phyloP scores from a whole-genome alignment of 2,888 invertebrate genomes.

The Apeira syringaria region DNA sequence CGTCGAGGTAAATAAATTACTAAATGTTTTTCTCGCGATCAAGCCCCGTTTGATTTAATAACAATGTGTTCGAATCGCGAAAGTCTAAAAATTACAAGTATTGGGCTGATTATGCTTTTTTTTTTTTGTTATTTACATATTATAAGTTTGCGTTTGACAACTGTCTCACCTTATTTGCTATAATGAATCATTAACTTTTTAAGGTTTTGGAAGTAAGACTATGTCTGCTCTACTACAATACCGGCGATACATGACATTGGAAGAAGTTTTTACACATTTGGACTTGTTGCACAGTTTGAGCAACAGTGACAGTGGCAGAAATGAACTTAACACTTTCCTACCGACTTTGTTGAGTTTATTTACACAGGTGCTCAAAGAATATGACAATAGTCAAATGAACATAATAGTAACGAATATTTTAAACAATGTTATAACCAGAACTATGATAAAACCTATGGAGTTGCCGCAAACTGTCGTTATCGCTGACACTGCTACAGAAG shows the following conservation, averaged over 20 bases:
- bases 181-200: constrained; percentile 3
- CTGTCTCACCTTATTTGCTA: no score
- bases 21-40: no score
- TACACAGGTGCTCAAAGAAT: constrained; percentile 56
- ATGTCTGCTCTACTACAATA: constrained; percentile 49
- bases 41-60: no score
- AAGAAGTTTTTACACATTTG: constrained; percentile 60
- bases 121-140: no score
- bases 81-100: no score
- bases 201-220: constrained; percentile 56
- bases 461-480: constrained; percentile 35
- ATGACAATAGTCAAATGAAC: constrained; percentile 66
- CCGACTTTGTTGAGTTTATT: constrained; percentile 53
- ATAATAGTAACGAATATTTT: constrained; percentile 59
- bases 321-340: constrained; percentile 45
- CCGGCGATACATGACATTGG: constrained; percentile 59
- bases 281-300: constrained; percentile 56
- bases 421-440: constrained; percentile 55
- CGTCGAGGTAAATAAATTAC: no score
- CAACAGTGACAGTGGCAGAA: constrained; percentile 43
- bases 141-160: no score
- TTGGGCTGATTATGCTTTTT: no score
- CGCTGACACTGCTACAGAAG: constrained; percentile 58
- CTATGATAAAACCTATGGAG: constrained; percentile 32
- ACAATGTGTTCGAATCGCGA: no score